These are phyloP conservation scores for Rhynchophorus ferrugineus DNA, from an alignment of 1,140 invertebrate genomes.

Conservation along the genomic window DNA sequence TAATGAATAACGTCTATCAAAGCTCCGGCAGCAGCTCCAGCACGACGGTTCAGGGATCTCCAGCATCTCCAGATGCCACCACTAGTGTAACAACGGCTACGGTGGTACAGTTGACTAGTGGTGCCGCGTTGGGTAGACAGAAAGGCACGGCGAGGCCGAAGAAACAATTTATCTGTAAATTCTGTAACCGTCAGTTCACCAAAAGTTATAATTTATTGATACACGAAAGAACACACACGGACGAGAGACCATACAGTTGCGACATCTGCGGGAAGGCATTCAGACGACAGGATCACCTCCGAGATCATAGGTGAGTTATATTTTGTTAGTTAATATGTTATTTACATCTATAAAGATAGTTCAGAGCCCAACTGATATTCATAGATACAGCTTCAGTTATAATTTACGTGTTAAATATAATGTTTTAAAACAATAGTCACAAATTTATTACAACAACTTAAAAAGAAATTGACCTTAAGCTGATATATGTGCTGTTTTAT, in stretches of 20 bases:
- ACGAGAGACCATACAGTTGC: conserved; percentile 91
- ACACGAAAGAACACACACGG: conserved; percentile 91
- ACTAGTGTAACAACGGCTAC: conserved; percentile 17
- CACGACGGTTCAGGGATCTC: conserved; percentile 22
- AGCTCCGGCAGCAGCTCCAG: conserved; percentile 41
- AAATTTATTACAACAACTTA: too few species aligned
- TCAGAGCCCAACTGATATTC: background rate
- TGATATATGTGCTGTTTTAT: too few species aligned
- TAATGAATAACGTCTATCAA: conserved; percentile 54
- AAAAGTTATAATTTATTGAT: conserved; percentile 96
- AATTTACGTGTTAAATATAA: too few species aligned
- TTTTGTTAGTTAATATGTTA: background rate
- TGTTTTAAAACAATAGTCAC: too few species aligned
- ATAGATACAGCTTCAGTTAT: too few species aligned
- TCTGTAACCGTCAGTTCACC: conserved; percentile 89
- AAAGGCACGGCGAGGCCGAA: conserved; percentile 65
- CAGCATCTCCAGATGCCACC: conserved; percentile 27
- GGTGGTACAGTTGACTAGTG: conserved; percentile 25
- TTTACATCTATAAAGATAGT: background rate
- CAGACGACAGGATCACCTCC: conserved; percentile 84
- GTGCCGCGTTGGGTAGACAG: conserved; percentile 30
- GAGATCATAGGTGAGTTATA: conserved; percentile 71
- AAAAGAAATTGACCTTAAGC: too few species aligned
- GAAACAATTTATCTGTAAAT: conserved; percentile 95
- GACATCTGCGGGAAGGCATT: conserved; percentile 95